Evolutionary conservation across 2,113 vertebrate species (phyloP), one percentile per base, ranked within the genome.

Genomic region (Heterochromis multidens): DNA sequence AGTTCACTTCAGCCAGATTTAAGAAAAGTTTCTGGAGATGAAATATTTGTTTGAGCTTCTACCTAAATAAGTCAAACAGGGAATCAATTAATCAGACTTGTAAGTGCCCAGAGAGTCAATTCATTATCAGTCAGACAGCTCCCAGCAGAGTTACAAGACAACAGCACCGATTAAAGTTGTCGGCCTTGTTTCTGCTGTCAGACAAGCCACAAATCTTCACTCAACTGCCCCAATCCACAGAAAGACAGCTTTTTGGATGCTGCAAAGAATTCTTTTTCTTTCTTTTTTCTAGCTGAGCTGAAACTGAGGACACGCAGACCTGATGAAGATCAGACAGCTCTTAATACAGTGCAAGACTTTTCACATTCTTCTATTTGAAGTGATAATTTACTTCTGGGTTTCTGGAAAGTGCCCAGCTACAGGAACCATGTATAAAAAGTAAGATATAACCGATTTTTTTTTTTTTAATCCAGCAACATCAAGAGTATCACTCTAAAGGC

Each of bases 141-240:
- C 67, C n/a, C 54, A 72, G 81, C 79, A 83, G 88, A 87, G 52
- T 87, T 91, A 92, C 58, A 4, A 87, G 89, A 81, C 80, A 87
- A 74, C 67, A 57, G 33, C 31, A 31, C 82, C 74, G 85, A 89
- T 91, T 87, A 87, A 82, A 86, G 89, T 54, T 65, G 90, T 85
- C 49, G 14, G 77, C 54, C 83, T 90, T 89, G 82, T 89, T 92
- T 74, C 70, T 33, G 35, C 62, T 40, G 70, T 80, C 23, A 35
- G 77, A 74, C 1, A 13, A 87, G 80, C 19, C 46, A 85, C 78
- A 89, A 86, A 89, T 87, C 83, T 80, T 16, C 4, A 49, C 70
- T 89, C 65, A 60, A 76, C 81, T 35, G 76, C 77, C 59, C 57
- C 40, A 2, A 83, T 56, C 46, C 17, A 84, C 49, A 83, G n/a